Evolutionary conservation across 2,113 vertebrate genomes (phyloP), one percentile per base, ranked within the genome.

Genomic region (Hirundichthys speculiger): DNA sequence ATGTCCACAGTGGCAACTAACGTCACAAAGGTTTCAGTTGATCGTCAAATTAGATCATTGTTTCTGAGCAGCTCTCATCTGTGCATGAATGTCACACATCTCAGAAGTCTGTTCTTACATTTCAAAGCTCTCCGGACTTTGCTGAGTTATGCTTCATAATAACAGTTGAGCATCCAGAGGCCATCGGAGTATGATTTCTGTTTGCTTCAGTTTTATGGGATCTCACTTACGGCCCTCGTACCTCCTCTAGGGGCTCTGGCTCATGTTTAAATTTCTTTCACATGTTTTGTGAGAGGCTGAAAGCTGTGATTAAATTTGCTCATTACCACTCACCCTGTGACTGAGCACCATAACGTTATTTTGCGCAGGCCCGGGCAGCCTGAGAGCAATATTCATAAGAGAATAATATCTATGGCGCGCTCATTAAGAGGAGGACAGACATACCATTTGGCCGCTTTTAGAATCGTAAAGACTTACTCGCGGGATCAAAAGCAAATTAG

Each of bases 301-400:
- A 76, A 78, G 78, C 71, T 80, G 73, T 75, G 74, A 89, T 86
- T 86, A 86, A 84, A 84, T 82, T 68, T 14, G 18, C 66, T 86
- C 71, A 82, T 85, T 89, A 80, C 66, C 41, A 48, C 64, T 76
- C 61, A 43, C 63, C 75, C 46, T 70, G 6, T 70, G 70, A 73
- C 77, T 56, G 69, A 75, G 71, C 66, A 49, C 65, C 46, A 52
- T 39, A 11, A 16, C 43, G 41, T 75, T 66, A 77, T 73, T 83
- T 77, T 77, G 61, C 43, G 41, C 85, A 83, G 79, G 73, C 84
- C n/a, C 80, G 79, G 54, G 58, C 61, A 72, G 79, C 76, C 84
- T 50, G 46, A 81, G 77, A 84, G 82, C 72, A 80, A 79, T 64
- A 82, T 76, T 83, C 70, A 75, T 49, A 71, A 60, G 77, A 80